A percentile compares a stretch with the other conserved stretches of the same genome.
Conservation (phyloP, 2,888 invertebrate species). For the Anoncus sp. region DNA sequence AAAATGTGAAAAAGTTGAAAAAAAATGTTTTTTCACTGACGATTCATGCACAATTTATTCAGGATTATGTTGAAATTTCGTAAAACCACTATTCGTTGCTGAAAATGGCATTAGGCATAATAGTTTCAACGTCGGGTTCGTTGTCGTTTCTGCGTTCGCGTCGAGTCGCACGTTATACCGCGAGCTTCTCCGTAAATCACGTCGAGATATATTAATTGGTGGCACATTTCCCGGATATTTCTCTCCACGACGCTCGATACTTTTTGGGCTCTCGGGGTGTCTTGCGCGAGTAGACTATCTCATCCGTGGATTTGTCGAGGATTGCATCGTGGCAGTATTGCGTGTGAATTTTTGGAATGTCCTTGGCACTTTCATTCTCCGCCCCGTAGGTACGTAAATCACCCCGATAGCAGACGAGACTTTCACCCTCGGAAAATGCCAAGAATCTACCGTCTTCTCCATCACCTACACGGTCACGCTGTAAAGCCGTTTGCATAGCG, state of each 20-base stretch:
- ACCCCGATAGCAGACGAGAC: constrained; percentile 41
- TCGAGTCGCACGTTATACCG: not conserved
- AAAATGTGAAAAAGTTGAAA: too few relatives aligned
- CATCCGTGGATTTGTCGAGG: constrained; percentile 13
- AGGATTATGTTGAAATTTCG: not conserved
- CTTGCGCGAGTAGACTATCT: not conserved
- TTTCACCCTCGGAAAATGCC: constrained; percentile 50
- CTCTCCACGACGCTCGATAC: constrained; percentile 10
- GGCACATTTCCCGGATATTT: constrained; percentile 23
- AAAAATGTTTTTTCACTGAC: too few relatives aligned
- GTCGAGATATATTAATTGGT: constrained; percentile 42
- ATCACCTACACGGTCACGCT: constrained; percentile 1
- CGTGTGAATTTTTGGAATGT: constrained; percentile 41
- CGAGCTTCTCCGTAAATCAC: constrained; percentile 41
- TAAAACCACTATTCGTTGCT: constrained; percentile 21
- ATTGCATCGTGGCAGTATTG: constrained; percentile 5
- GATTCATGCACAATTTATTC: too few relatives aligned
- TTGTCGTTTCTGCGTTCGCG: not conserved
- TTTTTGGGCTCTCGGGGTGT: not conserved
- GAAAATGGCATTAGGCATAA: constrained; percentile 20
- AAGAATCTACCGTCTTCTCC: constrained; percentile 32
- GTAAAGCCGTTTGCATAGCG: not conserved
- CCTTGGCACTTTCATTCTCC: constrained; percentile 39
- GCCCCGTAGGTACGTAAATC: constrained; percentile 42
- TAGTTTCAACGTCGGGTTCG: constrained; percentile 14